A percentile compares a stretch with the other conserved stretches of the same genome.
These are phyloP conservation scores for Probaryconus sp. DNA, from an alignment of 1,140 invertebrate species.

Conservation along the genomic window DNA sequence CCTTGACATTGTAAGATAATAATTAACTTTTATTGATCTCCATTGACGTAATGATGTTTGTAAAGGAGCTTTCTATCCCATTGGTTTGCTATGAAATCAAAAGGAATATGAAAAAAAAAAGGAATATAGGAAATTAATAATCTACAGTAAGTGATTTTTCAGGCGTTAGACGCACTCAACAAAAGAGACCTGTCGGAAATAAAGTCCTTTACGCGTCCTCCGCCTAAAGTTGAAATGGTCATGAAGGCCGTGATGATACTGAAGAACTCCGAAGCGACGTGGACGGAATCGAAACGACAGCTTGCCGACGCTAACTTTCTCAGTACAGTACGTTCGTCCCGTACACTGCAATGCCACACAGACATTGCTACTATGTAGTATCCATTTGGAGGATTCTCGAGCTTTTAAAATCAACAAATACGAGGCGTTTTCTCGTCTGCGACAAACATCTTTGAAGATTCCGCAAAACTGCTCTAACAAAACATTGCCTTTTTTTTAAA, in stretches of 20 bases:
- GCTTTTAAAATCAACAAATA: conserved; percentile 55
- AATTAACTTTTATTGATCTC: too few species aligned
- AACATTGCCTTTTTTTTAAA: conserved; percentile 1
- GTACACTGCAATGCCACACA: conserved; percentile 7
- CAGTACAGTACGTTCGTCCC: conserved; percentile 72
- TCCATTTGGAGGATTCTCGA: conserved; percentile 23
- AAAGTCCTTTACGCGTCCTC: conserved; percentile 90
- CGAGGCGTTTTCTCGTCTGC: conserved; percentile 17
- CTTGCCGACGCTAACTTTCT: conserved; percentile 88
- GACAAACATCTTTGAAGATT: conserved; percentile 24
- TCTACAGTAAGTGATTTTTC: conserved; percentile 19
- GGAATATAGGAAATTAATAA: conserved; percentile 72
- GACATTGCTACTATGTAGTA: conserved; percentile 15
- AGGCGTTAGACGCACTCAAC: conserved; percentile 89
- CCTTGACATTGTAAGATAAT: too few species aligned
- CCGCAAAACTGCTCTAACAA: conserved; percentile 5
- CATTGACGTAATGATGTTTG: too few species aligned
- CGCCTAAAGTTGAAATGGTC: conserved; percentile 90
- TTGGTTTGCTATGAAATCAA: too few species aligned
- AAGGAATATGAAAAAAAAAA: too few species aligned
- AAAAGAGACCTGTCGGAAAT: conserved; percentile 94
- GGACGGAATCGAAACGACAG: conserved; percentile 91
- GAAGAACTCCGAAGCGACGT: conserved; percentile 86
- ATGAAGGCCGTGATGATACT: conserved; percentile 94
- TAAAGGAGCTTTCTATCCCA: too few species aligned